Percentiles rank a stretch among this genome's conserved stretches.
These are phyloP conservation scores for Drosophila guanche DNA, from an alignment of 1,140 invertebrate genomes.

Conservation along the genomic window DNA sequence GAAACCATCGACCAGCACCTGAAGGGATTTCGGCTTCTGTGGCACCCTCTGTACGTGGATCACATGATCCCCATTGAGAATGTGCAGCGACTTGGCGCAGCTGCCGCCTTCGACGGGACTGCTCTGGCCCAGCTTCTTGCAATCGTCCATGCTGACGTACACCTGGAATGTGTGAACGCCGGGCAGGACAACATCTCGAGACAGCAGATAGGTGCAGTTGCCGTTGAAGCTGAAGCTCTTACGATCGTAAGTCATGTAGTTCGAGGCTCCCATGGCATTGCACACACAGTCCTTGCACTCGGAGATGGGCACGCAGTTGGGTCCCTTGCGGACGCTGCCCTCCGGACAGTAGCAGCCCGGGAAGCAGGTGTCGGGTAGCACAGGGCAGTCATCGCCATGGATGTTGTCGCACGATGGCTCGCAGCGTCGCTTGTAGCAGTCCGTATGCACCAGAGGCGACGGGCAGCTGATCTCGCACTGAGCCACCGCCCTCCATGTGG, in stretches of 20 bases:
- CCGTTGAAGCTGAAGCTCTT: slow-evolving; percentile 88
- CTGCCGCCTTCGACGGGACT: slow-evolving; percentile 48
- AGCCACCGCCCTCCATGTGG: slow-evolving; percentile 88
- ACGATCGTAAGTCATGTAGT: slow-evolving; percentile 90
- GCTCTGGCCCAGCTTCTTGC: slow-evolving; percentile 61
- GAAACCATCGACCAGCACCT: slow-evolving; percentile 78
- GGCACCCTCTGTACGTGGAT: slow-evolving; percentile 85
- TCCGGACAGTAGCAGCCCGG: slow-evolving; percentile 93
- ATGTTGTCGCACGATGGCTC: slow-evolving; percentile 89
- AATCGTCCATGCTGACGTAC: slow-evolving; percentile 77
- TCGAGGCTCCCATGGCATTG: slow-evolving; percentile 88
- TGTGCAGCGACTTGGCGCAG: slow-evolving; percentile 83
- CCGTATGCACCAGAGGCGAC: slow-evolving; percentile 89
- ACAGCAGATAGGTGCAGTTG: slow-evolving; percentile 92
- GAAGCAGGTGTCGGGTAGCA: slow-evolving; percentile 88
- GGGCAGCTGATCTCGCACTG: slow-evolving; percentile 87
- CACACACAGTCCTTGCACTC: slow-evolving; percentile 91
- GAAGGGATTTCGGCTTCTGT: slow-evolving; percentile 44
- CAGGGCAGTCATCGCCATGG: slow-evolving; percentile 86
- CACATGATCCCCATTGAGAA: slow-evolving; percentile 87
- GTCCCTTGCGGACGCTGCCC: slow-evolving; percentile 88
- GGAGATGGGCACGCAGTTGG: slow-evolving; percentile 88
- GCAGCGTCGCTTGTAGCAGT: slow-evolving; percentile 90
- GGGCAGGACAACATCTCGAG: slow-evolving; percentile 86
- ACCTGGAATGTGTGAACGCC: slow-evolving; percentile 87